Conservation (phyloP, 2,113 vertebrate genomes). For the Zosterops pallidus region DNA sequence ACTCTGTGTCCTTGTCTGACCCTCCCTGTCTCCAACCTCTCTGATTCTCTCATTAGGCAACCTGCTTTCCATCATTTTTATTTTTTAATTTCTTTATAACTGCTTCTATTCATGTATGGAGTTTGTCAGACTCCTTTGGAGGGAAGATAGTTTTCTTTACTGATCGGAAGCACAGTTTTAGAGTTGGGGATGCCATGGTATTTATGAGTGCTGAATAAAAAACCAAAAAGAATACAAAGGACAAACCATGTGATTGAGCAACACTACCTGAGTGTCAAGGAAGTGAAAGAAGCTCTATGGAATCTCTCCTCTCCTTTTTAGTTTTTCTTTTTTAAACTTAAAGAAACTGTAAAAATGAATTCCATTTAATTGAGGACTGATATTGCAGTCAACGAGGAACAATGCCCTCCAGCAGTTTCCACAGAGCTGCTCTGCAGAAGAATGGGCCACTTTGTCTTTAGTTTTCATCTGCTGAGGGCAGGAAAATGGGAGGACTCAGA, state of each 20-base stretch:
- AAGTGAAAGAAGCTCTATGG: neutral
- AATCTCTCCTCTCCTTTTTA: neutral
- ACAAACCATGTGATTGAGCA: neutral
- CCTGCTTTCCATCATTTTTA: neutral
- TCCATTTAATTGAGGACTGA: neutral
- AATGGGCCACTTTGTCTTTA: neutral
- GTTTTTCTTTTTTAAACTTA: neutral
- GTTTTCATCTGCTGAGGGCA: neutral
- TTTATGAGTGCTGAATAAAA: neutral
- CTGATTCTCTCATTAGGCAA: neutral
- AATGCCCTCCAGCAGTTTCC: neutral
- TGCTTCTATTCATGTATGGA: neutral
- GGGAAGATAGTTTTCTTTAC: neutral
- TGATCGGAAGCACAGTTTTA: neutral
- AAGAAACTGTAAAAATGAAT: neutral
- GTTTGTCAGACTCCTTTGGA: neutral
- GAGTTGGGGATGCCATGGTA: neutral
- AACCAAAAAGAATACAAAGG: neutral
- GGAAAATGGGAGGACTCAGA: neutral
- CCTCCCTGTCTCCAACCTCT: neutral
- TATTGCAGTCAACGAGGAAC: neutral
- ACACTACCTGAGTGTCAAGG: neutral
- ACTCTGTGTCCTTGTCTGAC: neutral
- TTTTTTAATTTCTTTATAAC: neutral
- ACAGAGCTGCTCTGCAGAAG: neutral